These are phyloP conservation scores for Ophion slaviceki DNA, from an alignment of 2,888 invertebrate genomes.

Conservation along the genomic window DNA sequence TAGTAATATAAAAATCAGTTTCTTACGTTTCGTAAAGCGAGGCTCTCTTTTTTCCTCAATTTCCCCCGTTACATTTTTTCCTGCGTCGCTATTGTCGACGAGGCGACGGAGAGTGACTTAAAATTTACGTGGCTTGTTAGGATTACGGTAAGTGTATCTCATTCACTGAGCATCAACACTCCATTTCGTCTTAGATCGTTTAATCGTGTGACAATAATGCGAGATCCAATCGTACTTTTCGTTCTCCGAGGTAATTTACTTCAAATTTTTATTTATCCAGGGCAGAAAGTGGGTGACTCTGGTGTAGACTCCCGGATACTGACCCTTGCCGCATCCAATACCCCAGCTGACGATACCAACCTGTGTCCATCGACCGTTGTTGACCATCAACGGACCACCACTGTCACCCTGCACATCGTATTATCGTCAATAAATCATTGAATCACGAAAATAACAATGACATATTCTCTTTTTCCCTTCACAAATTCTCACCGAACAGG, in stretches of 20 bases:
- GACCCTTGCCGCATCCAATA: slow-evolving; percentile 95
- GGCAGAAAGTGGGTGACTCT: slow-evolving; percentile 92
- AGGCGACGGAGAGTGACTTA: slow-evolving; percentile 7
- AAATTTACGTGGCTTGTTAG: slow-evolving; percentile 1
- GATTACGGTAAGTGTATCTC: not conserved
- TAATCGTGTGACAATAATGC: too few relatives aligned
- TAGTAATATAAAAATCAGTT: slow-evolving; percentile 73
- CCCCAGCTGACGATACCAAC: slow-evolving; percentile 96
- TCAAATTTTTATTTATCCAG: slow-evolving; percentile 94
- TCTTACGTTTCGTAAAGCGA: slow-evolving; percentile 71
- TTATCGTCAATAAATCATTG: not conserved
- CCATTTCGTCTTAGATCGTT: too few relatives aligned
- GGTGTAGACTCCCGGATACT: slow-evolving; percentile 96
- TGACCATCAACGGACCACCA: slow-evolving; percentile 94
- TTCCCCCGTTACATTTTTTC: slow-evolving; percentile 4
- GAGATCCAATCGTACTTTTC: not conserved
- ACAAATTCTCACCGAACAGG: slow-evolving; percentile 89
- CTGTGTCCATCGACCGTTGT: slow-evolving; percentile 91
- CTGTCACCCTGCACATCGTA: slow-evolving; percentile 90
- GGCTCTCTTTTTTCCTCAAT: not conserved
- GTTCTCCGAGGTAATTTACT: slow-evolving; percentile 82
- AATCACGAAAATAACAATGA: not conserved
- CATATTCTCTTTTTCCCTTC: not conserved
- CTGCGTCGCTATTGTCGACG: slow-evolving; percentile 6
- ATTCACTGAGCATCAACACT: not conserved